These are phyloP conservation scores for Lanistes nyassanus DNA, from an alignment of 1,140 invertebrate species.

Conservation along the genomic window DNA sequence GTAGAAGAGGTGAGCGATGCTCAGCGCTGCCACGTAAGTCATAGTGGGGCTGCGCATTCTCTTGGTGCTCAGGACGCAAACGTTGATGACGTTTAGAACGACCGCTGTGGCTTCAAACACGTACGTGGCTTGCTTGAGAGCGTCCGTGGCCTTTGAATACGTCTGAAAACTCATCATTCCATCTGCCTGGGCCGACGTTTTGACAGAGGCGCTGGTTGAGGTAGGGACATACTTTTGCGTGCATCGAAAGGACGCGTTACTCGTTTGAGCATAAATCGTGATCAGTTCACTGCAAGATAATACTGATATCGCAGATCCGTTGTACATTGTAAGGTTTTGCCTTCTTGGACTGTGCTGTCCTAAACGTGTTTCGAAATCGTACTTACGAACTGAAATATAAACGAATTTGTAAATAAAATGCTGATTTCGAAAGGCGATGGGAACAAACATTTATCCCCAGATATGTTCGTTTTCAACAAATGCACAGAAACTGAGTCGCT, in stretches of 20 bases:
- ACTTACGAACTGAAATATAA: too few species aligned
- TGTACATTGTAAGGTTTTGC: too few species aligned
- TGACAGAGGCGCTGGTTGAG: neutral
- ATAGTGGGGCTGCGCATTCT: constrained; percentile 5
- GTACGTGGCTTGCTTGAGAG: neutral
- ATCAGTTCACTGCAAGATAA: neutral
- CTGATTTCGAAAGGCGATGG: too few species aligned
- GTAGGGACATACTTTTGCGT: neutral
- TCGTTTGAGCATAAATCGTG: too few species aligned
- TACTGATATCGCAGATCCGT: neutral
- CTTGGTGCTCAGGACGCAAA: neutral
- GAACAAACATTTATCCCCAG: too few species aligned
- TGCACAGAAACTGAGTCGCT: too few species aligned
- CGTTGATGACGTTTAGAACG: constrained; percentile 6
- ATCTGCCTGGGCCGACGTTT: neutral
- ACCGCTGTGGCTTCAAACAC: neutral
- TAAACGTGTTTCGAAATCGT: too few species aligned
- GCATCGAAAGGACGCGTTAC: too few species aligned
- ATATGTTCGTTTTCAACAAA: too few species aligned
- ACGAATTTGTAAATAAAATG: too few species aligned
- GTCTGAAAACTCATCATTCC: neutral
- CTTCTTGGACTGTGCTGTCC: too few species aligned
- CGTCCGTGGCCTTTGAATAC: neutral
- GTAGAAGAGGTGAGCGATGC: constrained; percentile 2
- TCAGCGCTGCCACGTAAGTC: neutral